These are phyloP conservation scores for Cantharis rustica DNA, from an alignment of 2,888 invertebrate species.

Conservation along the genomic window DNA sequence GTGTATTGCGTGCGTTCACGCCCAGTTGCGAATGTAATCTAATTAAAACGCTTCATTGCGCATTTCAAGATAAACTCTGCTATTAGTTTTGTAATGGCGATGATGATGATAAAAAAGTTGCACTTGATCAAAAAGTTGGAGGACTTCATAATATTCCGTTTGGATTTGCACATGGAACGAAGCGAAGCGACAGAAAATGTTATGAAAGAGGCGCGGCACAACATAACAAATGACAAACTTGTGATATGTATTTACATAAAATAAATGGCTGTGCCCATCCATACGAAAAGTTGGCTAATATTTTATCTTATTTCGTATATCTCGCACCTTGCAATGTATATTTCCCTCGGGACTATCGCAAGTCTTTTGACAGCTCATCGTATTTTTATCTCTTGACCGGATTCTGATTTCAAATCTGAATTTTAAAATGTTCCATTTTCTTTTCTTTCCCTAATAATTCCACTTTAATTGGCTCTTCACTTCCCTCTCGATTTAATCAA, in stretches of 20 bases:
- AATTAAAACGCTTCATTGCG: slow-evolving; percentile 35
- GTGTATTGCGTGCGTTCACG: slow-evolving; percentile 31
- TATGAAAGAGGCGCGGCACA: slow-evolving; percentile 37
- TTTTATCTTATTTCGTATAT: slow-evolving; percentile 49
- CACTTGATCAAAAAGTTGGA: neutral
- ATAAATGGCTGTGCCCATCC: slow-evolving; percentile 58
- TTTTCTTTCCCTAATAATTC: neutral
- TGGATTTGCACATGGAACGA: slow-evolving; percentile 16
- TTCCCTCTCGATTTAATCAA: neutral
- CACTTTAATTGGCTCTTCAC: neutral
- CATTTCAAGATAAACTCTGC: slow-evolving; percentile 10
- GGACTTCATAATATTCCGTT: slow-evolving; percentile 26
- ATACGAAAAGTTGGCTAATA: slow-evolving; percentile 59
- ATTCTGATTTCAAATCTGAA: slow-evolving; percentile 27
- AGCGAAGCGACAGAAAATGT: slow-evolving; percentile 27
- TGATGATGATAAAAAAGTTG: neutral
- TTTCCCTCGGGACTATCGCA: slow-evolving; percentile 51
- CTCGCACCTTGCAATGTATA: slow-evolving; percentile 51
- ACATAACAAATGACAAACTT: slow-evolving; percentile 55
- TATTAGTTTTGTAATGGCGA: neutral
- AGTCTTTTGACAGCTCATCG: slow-evolving; percentile 47
- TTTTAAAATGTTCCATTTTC: slow-evolving; percentile 5
- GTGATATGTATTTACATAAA: slow-evolving; percentile 59
- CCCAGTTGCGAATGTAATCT: slow-evolving; percentile 35
- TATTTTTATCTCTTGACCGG: slow-evolving; percentile 36